A percentile compares a stretch with the other conserved stretches of the same genome.
Evolutionary conservation across 2,888 invertebrate species (phyloP).

Genomic region (Oscheius onirici): DNA sequence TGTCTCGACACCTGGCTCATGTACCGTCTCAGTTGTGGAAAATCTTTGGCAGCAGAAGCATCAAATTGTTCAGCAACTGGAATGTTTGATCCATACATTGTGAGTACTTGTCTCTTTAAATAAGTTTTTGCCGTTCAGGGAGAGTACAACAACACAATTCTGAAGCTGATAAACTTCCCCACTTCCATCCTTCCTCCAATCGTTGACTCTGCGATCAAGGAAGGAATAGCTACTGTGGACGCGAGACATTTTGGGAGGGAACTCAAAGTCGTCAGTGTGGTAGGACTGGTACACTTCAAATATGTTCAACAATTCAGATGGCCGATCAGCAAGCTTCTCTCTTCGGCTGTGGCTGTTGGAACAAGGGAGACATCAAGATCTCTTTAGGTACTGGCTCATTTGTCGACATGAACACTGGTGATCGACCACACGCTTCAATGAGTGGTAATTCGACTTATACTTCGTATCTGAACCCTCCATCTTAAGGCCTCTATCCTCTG

Average conservation of each 20-base stretch:
- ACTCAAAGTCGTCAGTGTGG: conserved; percentile 83
- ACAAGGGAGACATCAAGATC: conserved; percentile 83
- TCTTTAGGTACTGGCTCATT: conserved; percentile 93
- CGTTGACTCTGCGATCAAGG: conserved; percentile 72
- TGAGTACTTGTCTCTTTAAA: conserved; percentile 52
- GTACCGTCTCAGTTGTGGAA: conserved; percentile 76
- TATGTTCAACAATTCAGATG: conserved; percentile 71
- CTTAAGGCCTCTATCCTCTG: conserved; percentile 84
- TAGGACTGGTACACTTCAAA: conserved; percentile 75
- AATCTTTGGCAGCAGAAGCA: conserved; percentile 82
- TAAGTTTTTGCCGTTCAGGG: conserved; percentile 72
- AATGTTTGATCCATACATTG: conserved; percentile 89
- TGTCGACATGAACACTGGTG: conserved; percentile 84
- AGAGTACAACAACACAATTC: conserved; percentile 83
- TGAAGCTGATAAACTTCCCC: conserved; percentile 82
- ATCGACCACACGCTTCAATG: conserved; percentile 82
- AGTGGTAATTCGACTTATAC: conserved; percentile 76
- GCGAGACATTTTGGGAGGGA: conserved; percentile 80
- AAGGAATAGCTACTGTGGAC: conserved; percentile 80
- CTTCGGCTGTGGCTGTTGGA: conserved; percentile 86
- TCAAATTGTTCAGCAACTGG: conserved; percentile 91
- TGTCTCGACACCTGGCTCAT: conserved; percentile 93
- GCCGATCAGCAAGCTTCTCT: conserved; percentile 88
- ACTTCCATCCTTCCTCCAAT: conserved; percentile 80
- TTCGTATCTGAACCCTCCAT: conserved; percentile 6